Conservation (phyloP, 2,113 vertebrate genomes). For the Apus apus region DNA sequence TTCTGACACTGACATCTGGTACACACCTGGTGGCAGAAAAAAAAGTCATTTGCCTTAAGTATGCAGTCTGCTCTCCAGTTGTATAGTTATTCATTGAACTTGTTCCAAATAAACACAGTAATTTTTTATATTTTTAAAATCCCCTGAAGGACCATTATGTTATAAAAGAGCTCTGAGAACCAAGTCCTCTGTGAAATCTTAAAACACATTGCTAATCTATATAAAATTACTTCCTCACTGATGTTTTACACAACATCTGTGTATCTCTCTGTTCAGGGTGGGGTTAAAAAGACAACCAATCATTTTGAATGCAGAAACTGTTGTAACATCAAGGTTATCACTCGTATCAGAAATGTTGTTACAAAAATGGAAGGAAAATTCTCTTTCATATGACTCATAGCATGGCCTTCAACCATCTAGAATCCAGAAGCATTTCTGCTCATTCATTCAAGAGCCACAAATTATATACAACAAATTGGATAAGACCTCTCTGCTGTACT, state of each 20-base stretch:
- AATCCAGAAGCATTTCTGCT: background rate
- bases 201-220: background rate
- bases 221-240: background rate
- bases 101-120: background rate
- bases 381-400: background rate
- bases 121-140: background rate
- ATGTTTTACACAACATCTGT: background rate
- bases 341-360: background rate
- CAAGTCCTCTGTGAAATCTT: background rate
- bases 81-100: background rate
- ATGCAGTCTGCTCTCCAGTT: background rate
- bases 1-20: slow-evolving; percentile 92
- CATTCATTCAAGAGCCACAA: background rate
- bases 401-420: background rate
- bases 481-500: background rate
- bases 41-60: background rate
- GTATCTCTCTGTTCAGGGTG: background rate
- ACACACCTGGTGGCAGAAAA: slow-evolving; percentile 82
- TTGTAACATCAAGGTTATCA: background rate
- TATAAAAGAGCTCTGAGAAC: background rate
- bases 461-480: background rate
- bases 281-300: background rate
- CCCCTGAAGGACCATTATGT: background rate
- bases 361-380: background rate
- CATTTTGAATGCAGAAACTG: background rate